These are phyloP conservation scores for Sepiola atlantica DNA, from an alignment of 2,888 invertebrate genomes.

Conservation along the genomic window DNA sequence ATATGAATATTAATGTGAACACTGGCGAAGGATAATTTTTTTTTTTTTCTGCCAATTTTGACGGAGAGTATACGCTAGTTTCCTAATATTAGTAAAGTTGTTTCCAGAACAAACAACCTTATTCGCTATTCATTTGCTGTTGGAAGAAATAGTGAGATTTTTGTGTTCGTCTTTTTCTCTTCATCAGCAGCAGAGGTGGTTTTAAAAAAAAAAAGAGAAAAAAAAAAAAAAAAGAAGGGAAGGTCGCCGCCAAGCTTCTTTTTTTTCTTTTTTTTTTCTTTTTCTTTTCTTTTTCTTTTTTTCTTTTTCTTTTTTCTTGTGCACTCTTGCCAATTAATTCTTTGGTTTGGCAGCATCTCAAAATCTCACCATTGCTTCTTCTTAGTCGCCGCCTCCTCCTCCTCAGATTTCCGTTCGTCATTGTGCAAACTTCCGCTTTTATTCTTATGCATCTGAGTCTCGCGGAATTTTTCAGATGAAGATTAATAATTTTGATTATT, in stretches of 20 bases:
- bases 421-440: not conserved
- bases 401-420: not conserved
- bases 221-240: not conserved
- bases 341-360: not conserved
- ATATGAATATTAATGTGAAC: no score
- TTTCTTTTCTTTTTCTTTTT: no score
- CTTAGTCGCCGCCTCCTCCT: not conserved
- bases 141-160: not conserved
- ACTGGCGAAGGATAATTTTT: no score
- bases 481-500: no score
- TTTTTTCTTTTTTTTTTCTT: not conserved
- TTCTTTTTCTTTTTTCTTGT: not conserved
- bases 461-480: no score
- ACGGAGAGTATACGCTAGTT: no score
- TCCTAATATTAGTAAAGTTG: no score
- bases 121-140: not conserved
- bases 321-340: slow-evolving; percentile 32
- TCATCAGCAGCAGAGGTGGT: not conserved
- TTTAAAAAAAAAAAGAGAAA: no score
- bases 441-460: not conserved
- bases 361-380: not conserved
- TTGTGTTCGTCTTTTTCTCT: not conserved
- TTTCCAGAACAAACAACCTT: not conserved
- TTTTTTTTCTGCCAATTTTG: no score
- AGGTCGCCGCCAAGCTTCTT: not conserved